phyloP scores from a whole-genome alignment of 2,113 vertebrate species.

The Typhlomys cinereus region DNA sequence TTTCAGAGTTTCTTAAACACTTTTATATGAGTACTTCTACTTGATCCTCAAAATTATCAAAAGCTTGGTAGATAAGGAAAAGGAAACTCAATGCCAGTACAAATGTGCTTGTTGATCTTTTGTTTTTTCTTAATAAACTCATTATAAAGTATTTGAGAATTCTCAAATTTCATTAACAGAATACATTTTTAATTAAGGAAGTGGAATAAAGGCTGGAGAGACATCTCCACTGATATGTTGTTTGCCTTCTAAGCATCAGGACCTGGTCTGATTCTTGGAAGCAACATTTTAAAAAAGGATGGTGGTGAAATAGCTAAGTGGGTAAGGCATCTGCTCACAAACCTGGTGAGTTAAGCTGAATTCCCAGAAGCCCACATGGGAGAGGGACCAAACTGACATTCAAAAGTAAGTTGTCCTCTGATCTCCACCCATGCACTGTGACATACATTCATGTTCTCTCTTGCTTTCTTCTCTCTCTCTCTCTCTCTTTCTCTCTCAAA shows the following conservation, averaged over 20 bases:
- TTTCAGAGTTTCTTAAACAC: background rate
- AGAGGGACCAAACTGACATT: too few relatives aligned
- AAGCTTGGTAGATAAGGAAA: background rate
- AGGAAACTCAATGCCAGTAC: background rate
- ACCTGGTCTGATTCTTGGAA: background rate
- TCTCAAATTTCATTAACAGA: background rate
- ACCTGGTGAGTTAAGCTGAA: too few relatives aligned
- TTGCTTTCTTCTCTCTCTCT: too few relatives aligned
- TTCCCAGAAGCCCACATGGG: too few relatives aligned
- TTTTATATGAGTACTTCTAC: background rate
- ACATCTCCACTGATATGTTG: background rate
- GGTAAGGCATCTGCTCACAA: too few relatives aligned
- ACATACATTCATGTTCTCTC: too few relatives aligned
- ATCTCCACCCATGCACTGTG: too few relatives aligned
- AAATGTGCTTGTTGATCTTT: background rate
- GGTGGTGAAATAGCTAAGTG: too few relatives aligned
- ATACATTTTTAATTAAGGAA: background rate
- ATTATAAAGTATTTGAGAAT: slow-evolving; percentile 13
- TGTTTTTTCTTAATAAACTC: background rate
- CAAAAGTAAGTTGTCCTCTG: too few relatives aligned
- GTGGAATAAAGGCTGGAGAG: background rate
- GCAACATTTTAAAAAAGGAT: too few relatives aligned
- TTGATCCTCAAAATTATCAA: background rate
- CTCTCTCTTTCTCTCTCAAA: too few relatives aligned
- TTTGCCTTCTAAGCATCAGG: background rate